Conservation (phyloP, 1,140 invertebrate genomes). For the Drosophila parabipectinata region DNA sequence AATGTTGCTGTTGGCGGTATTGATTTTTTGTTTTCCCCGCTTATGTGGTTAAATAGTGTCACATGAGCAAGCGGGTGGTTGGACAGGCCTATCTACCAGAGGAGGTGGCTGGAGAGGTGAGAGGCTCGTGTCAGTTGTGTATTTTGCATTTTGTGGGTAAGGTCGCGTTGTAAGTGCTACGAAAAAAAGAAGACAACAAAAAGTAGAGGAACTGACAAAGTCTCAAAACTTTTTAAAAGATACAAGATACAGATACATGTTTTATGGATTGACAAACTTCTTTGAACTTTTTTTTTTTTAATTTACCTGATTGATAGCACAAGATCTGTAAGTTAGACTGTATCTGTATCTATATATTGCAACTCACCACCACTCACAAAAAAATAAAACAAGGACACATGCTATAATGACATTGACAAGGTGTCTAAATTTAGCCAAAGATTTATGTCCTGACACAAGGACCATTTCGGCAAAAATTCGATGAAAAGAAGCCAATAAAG, state of each 20-base stretch:
- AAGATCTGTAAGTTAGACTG: too few relatives aligned
- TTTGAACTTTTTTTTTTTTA: too few relatives aligned
- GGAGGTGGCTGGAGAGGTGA: not conserved
- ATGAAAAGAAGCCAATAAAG: conserved; percentile 1
- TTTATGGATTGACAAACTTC: too few relatives aligned
- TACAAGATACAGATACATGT: not conserved
- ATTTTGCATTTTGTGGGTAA: conserved; percentile 44
- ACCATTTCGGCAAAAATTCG: not conserved
- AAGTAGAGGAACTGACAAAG: not conserved
- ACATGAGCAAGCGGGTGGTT: conserved; percentile 16
- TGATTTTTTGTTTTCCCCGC: conserved; percentile 61
- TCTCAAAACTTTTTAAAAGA: not conserved
- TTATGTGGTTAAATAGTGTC: conserved; percentile 48
- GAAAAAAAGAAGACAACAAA: conserved; percentile 43
- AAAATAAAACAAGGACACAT: not conserved
- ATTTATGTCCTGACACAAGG: conserved; percentile 14
- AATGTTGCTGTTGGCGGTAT: conserved; percentile 53
- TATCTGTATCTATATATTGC: too few relatives aligned
- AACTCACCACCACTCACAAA: too few relatives aligned
- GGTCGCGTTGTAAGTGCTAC: conserved; percentile 60
- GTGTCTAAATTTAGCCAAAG: conserved; percentile 47
- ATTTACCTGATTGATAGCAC: too few relatives aligned
- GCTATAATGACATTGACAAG: conserved; percentile 27
- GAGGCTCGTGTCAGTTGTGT: conserved; percentile 13
- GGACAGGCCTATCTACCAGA: not conserved